Evolutionary conservation across 2,888 invertebrate species (phyloP), one percentile per base, ranked within the genome.

Genomic region (Periphyllus acericola): DNA sequence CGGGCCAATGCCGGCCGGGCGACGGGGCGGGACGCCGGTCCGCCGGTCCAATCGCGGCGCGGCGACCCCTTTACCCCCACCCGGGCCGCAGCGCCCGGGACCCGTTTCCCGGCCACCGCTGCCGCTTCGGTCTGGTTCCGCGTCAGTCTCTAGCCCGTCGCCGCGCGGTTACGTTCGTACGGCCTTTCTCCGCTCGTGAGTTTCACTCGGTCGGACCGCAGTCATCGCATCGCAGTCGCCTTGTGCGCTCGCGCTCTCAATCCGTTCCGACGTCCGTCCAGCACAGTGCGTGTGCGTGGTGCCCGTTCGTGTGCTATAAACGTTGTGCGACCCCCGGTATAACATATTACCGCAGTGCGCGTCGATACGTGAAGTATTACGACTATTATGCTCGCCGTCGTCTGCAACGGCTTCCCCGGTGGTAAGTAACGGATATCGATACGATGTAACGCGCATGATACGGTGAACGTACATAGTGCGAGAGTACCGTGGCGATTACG

Each of bases 121-220:
- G 46, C 46, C 46, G 46, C 46, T 14, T 46, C 46, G 46, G 46
- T 46, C 46, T 46, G 80, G 87, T 87, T 80, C 72, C 55, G 52
- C 87, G 80, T 87, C 87, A 87, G 87, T 87, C 87, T 66, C 32
- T 40, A 81, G 87, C 46, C 52, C 80, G 80, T 29, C 74, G 74
- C 55, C 79, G 85, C 21, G 32, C 71, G 29, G 6, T 40, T 21
- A 52, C 80, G 87, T 80, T 21, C 25, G 66, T 17, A 11, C 25
- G 55, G 36, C 80, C 87, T 87, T 80, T 80, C 85, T 72, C 80
- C 60, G 71, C 0, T 17, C 81, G 52, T 6, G n/a, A 32, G 5
- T 55, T 46, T 32, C 68, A 29, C 52, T 52, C n/a, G 14, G 1
- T 8, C 68, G 60, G 40, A 19, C 29, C 76, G 29, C 6, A 5